These are phyloP conservation scores for Frankliniella intonsa DNA, from an alignment of 2,888 invertebrate genomes.

Conservation along the genomic window DNA sequence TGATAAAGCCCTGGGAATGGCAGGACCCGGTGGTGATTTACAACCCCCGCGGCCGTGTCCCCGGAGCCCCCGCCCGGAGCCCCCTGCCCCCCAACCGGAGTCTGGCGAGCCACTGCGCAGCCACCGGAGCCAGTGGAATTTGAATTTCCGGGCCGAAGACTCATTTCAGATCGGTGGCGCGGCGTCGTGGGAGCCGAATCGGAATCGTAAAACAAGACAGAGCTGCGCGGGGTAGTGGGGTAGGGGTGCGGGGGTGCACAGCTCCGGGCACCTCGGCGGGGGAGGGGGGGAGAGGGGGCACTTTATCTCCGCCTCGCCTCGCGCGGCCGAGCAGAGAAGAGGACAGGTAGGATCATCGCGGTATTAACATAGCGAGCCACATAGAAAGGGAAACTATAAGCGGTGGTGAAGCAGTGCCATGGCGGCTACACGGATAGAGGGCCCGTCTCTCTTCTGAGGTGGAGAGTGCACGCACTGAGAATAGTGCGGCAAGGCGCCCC, in stretches of 20 bases:
- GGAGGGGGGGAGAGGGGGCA: neutral
- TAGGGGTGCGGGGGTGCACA: neutral
- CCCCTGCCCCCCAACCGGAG: neutral
- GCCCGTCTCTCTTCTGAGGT: too few species aligned
- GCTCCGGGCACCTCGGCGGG: neutral
- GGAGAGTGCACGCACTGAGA: too few species aligned
- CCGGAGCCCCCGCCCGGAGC: neutral
- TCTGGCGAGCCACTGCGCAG: neutral
- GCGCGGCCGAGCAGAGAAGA: neutral
- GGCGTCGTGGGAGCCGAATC: neutral
- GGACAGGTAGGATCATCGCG: neutral
- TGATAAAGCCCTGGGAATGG: constrained; percentile 22
- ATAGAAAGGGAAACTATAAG: too few species aligned
- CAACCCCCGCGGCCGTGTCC: neutral
- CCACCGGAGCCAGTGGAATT: neutral
- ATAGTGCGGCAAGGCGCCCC: too few species aligned
- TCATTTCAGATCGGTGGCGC: neutral
- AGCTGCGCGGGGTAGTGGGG: neutral
- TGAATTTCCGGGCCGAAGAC: constrained; percentile 6
- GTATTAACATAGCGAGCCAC: neutral
- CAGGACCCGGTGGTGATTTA: constrained; percentile 20
- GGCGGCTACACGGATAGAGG: too few species aligned
- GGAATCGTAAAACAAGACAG: too few species aligned
- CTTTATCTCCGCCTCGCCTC: too few species aligned
- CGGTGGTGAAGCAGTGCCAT: too few species aligned